phyloP scores from a whole-genome alignment of 1,140 invertebrate genomes.

The fruit fly (Drosophila melanogaster) region DNA sequence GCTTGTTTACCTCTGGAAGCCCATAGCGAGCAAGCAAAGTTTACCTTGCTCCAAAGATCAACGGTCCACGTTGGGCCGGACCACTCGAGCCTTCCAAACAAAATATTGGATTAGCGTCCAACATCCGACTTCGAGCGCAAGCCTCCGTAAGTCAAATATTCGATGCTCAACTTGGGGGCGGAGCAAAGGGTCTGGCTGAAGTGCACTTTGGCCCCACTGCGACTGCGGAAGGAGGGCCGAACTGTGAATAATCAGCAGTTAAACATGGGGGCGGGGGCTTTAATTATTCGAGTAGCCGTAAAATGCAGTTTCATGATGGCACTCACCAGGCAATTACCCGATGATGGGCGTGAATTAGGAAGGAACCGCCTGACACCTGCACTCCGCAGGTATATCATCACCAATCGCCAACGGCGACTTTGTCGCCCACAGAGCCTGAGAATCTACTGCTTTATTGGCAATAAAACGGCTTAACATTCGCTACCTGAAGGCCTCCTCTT shows the following conservation, averaged over 20 bases:
- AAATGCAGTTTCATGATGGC: slow-evolving; percentile 26
- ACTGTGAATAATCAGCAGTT: slow-evolving; percentile 31
- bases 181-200: background rate
- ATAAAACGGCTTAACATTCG: background rate
- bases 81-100: slow-evolving; percentile 25
- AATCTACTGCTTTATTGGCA: background rate
- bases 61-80: slow-evolving; percentile 13
- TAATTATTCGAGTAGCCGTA: slow-evolving; percentile 18
- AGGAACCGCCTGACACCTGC: slow-evolving; percentile 15
- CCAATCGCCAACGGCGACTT: background rate
- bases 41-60: slow-evolving; percentile 9
- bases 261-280: slow-evolving; percentile 5
- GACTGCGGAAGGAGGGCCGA: slow-evolving; percentile 12
- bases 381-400: background rate
- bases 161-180: slow-evolving; percentile 24
- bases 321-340: slow-evolving; percentile 29
- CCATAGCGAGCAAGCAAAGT: slow-evolving; percentile 56
- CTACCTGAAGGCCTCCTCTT: background rate
- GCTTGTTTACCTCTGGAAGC: slow-evolving; percentile 49
- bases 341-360: background rate
- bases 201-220: slow-evolving; percentile 25
- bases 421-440: background rate
- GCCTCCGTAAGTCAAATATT: slow-evolving; percentile 53
- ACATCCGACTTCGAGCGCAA: slow-evolving; percentile 16
- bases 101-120: slow-evolving; percentile 40